Evolutionary conservation across 2,797 vertebrate genomes (phyloP), one percentile per base, ranked within the genome.

Genomic region (Arctocebus calabarensis): DNA sequence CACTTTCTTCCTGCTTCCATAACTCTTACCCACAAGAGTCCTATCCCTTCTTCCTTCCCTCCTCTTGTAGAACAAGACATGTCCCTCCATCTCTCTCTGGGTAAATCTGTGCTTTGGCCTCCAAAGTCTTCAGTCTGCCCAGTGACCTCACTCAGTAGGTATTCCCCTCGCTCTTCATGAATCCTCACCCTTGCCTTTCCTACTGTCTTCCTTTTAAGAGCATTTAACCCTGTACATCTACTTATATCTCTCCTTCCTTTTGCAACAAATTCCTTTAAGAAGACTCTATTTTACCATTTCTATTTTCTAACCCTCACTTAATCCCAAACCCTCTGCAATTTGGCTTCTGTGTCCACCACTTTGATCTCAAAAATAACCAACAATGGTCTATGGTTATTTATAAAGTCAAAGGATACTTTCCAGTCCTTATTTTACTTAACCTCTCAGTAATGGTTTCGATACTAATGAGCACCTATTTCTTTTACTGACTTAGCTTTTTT

Each of bases 371-470:
- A 37, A 62, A 90, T 52, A 94, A 74, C 22, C 27, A 59, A n/a
- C 32, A 55, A 29, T 0, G 8, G 29, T 1, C 64, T 25, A 23
- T 0, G 5, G 27, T 37, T 43, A 84, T 20, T 25, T 34, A 59
- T 66, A 95, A 91, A 91, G 34, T 12, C 37, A 59, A 12, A 5
- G 4, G 9, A 59, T 27, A 17, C 3, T 62, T 9, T 16, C 43
- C 17, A 37, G 25, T 43, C n/a, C 11, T 85, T 37, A 48, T 43
- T 83, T 78, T 90, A 75, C 43, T 87, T 82, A 52, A 16, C 40
- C 32, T 85, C 29, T 73, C 52, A 57, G 40, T 27, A 82, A 77
- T 12, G 34, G 29, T 84, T 74, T 57, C 71, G 27, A 71, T 14
- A 84, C 9, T 32, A 85, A 32, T 32, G 40, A 59, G 34, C 29